phyloP scores from a whole-genome alignment of 2,888 invertebrate genomes.

The Xylocampa areola region DNA sequence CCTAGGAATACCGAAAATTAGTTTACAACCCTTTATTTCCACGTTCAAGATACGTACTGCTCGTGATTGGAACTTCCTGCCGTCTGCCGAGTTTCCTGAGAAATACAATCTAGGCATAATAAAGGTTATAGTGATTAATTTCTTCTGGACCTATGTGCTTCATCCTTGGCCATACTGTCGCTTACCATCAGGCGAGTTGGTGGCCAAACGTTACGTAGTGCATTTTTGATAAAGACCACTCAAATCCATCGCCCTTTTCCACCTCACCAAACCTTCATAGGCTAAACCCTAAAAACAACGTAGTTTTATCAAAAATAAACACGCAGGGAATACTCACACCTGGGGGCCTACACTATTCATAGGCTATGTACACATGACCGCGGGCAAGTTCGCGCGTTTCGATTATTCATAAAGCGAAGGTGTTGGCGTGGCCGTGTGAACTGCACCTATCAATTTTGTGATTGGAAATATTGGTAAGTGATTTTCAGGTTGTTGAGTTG shows the following conservation, averaged over 20 bases:
- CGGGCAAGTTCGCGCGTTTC: constrained; percentile 71
- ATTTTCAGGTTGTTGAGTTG: constrained; percentile 16
- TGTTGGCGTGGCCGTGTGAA: constrained; percentile 65
- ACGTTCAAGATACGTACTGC: too few relatives aligned
- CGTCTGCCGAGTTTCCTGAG: too few relatives aligned
- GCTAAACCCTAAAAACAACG: constrained; percentile 29
- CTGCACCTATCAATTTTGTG: constrained; percentile 48
- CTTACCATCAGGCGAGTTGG: too few relatives aligned
- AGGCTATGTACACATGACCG: constrained; percentile 66
- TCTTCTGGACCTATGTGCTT: too few relatives aligned
- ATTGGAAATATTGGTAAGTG: constrained; percentile 24
- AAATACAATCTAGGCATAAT: too few relatives aligned
- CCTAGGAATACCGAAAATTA: too few relatives aligned
- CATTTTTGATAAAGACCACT: too few relatives aligned
- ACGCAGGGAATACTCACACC: constrained; percentile 49
- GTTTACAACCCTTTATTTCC: too few relatives aligned
- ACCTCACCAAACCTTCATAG: background rate
- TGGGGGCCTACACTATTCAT: constrained; percentile 62
- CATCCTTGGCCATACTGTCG: too few relatives aligned
- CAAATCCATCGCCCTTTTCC: constrained; percentile 5
- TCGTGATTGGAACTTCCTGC: too few relatives aligned
- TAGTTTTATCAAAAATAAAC: constrained; percentile 51
- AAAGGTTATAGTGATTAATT: too few relatives aligned
- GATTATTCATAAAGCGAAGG: constrained; percentile 76
- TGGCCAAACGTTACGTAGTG: too few relatives aligned